Evolutionary conservation across 2,797 vertebrate species (phyloP), one percentile per base, ranked within the genome.

Genomic region (Gymnocypris eckloni): DNA sequence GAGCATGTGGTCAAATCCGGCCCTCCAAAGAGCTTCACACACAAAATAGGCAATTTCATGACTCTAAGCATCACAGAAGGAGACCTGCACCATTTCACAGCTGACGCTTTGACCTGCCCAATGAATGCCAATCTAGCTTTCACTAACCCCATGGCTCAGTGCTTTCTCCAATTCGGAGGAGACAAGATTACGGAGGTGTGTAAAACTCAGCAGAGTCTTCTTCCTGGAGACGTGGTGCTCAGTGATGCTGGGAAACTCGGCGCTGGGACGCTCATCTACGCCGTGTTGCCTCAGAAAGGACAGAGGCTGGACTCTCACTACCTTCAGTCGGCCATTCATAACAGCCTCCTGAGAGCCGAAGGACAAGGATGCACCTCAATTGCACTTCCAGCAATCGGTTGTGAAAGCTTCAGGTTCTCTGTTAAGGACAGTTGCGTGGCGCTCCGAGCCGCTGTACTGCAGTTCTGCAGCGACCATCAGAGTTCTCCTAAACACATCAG

Each of bases 51-150:
- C 16, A 77, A 67, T 11, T 6, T 2, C 6, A n/a, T 89, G 28
- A 90, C 87, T 39, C 85, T 92, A 25, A 88, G 59, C n/a, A 76
- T 91, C 52, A 15, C 18, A 56, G 85, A 89, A 28, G 90, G 84
- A 15, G 69, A 86, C 54, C 59, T 91, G 77, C 84, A 88, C 13
- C 16, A 86, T 61, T 81, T 87, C 7, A 66, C 67, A 6, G 87
- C 66, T 16, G 90, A 90, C 45, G 88, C 88, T 45, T 50, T 92
- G 16, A 52, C 89, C 71, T 93, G 89, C 56, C 90, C 88, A 7
- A 33, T 92, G 82, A 70, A 22, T 11, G 71, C 41, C n/a, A 86
- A 64, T 20, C 50, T 89, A 50, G 77, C 56, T 25, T 90, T 91
- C 43, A 86, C 89, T 64, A 87, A 88, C 33, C 86, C 86, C 3